A percentile compares a stretch with the other conserved stretches of the same genome.
These are phyloP conservation scores for Elymnias hypermnestra DNA, from an alignment of 1,140 invertebrate species.

Conservation along the genomic window DNA sequence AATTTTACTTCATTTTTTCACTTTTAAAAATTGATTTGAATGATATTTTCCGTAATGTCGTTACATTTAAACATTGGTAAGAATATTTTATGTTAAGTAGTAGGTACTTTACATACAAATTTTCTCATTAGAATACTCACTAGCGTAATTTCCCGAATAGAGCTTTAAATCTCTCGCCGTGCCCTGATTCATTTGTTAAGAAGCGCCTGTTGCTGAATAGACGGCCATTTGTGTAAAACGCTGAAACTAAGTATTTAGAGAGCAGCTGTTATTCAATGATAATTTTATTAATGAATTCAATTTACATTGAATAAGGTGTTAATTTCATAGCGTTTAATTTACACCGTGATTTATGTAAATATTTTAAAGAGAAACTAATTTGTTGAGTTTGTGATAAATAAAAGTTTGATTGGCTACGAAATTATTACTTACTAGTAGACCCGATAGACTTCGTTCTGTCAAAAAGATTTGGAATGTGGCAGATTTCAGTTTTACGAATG, in stretches of 20 bases:
- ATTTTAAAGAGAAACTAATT: not conserved
- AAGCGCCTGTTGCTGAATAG: constrained; percentile 1
- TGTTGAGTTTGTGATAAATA: no score
- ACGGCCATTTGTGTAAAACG: not conserved
- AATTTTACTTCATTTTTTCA: no score
- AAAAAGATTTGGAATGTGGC: no score
- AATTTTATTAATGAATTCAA: constrained; percentile 1
- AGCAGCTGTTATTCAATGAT: not conserved
- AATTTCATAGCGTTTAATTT: not conserved
- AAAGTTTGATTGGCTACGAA: no score
- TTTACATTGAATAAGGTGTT: not conserved
- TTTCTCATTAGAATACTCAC: constrained; percentile 2
- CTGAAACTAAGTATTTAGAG: not conserved
- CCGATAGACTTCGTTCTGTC: no score
- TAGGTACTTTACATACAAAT: constrained; percentile 2
- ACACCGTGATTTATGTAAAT: not conserved
- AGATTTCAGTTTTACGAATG: no score
- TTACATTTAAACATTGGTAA: no score
- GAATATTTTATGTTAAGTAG: no score
- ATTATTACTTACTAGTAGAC: no score
- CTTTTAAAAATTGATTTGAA: no score
- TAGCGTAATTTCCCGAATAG: not conserved
- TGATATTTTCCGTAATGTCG: no score
- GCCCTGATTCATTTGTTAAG: constrained; percentile 4
- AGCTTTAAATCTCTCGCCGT: constrained; percentile 1